Evolutionary conservation across 53 echinoderm and acorn worm species (phyloP).

Genomic region (Hippasteria phrygiana): DNA sequence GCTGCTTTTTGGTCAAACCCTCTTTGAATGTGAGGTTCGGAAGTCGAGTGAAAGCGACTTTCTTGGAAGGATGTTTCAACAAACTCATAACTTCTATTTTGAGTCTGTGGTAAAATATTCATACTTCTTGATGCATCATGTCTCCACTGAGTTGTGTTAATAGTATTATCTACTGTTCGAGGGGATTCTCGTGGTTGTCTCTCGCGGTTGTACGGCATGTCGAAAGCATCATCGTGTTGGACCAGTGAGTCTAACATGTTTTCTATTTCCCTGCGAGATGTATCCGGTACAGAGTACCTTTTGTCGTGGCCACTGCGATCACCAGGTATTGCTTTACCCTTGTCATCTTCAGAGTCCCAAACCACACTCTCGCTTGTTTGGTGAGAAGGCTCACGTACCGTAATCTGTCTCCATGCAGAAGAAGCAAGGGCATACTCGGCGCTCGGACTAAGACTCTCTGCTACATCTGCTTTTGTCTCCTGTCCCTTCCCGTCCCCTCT

Average conservation of each 20-base stretch:
- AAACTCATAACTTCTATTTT: neutral
- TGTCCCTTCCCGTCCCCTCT: neutral
- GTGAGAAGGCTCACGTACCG: neutral
- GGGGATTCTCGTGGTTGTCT: neutral
- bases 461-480: neutral
- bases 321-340: neutral
- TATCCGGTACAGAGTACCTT: slow-evolving; percentile 34
- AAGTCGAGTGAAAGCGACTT: slow-evolving; percentile 10
- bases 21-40: slow-evolving; percentile 27
- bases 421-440: slow-evolving; percentile 46
- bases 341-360: slow-evolving; percentile 56
- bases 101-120: slow-evolving; percentile 31
- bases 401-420: slow-evolving; percentile 29
- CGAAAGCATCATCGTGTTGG: slow-evolving; percentile 15
- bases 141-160: neutral
- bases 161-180: neutral
- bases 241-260: slow-evolving; percentile 40
- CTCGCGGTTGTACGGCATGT: neutral
- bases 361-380: slow-evolving; percentile 16
- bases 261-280: slow-evolving; percentile 33
- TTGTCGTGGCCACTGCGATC: neutral
- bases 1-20: neutral
- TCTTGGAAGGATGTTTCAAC: slow-evolving; percentile 15
- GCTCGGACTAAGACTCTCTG: slow-evolving; percentile 16
- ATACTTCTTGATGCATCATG: slow-evolving; percentile 14